These are phyloP conservation scores for Phaetusa simplex DNA, from an alignment of 2,113 vertebrate species.

Conservation along the genomic window DNA sequence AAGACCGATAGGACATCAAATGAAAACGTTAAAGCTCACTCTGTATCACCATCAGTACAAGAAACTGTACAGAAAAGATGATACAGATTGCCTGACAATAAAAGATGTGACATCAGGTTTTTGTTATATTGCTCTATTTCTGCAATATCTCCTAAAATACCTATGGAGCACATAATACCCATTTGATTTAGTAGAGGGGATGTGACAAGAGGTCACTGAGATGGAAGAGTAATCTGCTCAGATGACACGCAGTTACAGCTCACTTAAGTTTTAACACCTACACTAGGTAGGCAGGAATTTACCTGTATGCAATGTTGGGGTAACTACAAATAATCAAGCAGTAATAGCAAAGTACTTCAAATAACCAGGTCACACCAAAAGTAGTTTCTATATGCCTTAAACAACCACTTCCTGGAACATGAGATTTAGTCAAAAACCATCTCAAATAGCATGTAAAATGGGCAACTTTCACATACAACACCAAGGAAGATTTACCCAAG, in stretches of 20 bases:
- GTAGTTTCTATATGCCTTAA: background rate
- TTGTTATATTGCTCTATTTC: background rate
- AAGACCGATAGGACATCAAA: background rate
- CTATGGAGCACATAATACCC: background rate
- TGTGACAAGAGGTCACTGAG: background rate
- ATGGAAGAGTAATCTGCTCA: background rate
- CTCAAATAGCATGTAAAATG: background rate
- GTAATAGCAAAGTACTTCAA: background rate
- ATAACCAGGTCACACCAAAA: background rate
- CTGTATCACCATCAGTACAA: background rate
- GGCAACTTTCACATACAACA: background rate
- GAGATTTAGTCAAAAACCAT: background rate
- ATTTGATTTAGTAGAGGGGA: background rate
- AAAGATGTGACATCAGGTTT: background rate
- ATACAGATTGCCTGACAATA: background rate
- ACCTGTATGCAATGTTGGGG: background rate
- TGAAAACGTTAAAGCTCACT: background rate
- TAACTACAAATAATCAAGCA: background rate
- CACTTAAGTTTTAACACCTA: background rate
- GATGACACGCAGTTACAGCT: background rate
- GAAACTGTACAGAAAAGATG: background rate
- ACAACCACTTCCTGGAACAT: background rate
- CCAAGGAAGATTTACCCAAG: background rate
- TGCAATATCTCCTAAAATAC: background rate
- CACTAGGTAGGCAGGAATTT: background rate